Evolutionary conservation across 2,113 vertebrate species (phyloP), one percentile per base, ranked within the genome.

Genomic region (Clarias magur): DNA sequence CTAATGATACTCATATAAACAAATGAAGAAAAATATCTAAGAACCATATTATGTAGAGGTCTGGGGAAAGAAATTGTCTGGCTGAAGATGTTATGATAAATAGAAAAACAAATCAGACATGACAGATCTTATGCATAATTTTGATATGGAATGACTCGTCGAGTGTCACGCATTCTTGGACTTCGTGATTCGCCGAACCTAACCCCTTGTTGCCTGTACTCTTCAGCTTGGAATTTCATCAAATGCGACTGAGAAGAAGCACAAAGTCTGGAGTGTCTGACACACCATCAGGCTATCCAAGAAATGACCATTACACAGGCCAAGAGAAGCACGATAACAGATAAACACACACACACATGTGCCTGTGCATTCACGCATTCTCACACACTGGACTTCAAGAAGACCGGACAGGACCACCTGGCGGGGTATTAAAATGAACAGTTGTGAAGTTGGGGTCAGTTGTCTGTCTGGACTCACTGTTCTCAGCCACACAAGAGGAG

Each of bases 191-290:
- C n/a, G 2, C 27, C 9, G 5, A 57, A 12, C 15, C 78, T 13
- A 34, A 16, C 13, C 53, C 19, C 56, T 48, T 4, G 17, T 23
- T 6, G 34, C 11, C n/a, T 54, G 80, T 82, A 54, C 56, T 65
- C 6, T 87, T 73, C 60, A 42, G 67, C 70, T 83, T 19, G 3
- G 38, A 83, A 63, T 48, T 23, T 78, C 30, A 56, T 27, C 27
- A 78, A 78, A 30, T 62, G 65, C 73, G 78, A 63, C 42, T 34
- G 53, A 75, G 60, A 87, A 27, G 70, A 84, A 83, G 78, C 70
- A 42, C 73, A 84, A 81, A 83, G 72, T 87, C 86, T 87, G 86
- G 70, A 25, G 72, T 79, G 86, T 87, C 86, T 83, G 81, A 84
- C 86, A 87, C 86, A 48, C 86, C 86, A 87, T 84, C 86, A 79